Conservation (phyloP, 1,140 invertebrate species). For the Ips nitidus region DNA sequence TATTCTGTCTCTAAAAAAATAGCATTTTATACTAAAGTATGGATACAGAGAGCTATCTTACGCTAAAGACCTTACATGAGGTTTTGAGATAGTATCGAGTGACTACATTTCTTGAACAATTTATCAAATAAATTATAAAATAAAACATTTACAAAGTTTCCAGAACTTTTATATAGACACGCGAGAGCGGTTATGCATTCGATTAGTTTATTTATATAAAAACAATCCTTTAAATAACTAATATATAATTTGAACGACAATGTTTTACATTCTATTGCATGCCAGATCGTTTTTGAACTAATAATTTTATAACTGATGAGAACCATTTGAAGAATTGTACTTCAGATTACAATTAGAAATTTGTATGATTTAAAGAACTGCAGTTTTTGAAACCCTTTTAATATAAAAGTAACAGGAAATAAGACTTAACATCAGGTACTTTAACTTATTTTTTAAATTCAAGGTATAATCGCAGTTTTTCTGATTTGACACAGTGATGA, state of each 20-base stretch:
- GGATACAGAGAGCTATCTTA: constrained; percentile 48
- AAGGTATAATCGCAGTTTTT: constrained; percentile 20
- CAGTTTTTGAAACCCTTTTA: too few relatives aligned
- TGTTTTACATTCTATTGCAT: constrained; percentile 33
- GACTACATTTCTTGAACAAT: constrained; percentile 39
- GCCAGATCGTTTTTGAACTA: constrained; percentile 44
- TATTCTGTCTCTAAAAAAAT: constrained; percentile 12
- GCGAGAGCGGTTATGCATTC: too few relatives aligned
- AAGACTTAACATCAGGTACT: too few relatives aligned
- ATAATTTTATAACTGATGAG: constrained; percentile 33
- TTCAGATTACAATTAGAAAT: constrained; percentile 16
- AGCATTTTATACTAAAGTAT: constrained; percentile 42
- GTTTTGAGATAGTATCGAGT: constrained; percentile 41
- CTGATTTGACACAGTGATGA: not conserved
- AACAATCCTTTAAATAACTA: too few relatives aligned
- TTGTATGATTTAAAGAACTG: too few relatives aligned
- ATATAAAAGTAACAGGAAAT: too few relatives aligned
- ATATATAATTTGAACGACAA: too few relatives aligned
- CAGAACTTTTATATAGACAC: too few relatives aligned
- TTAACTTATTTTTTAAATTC: too few relatives aligned
- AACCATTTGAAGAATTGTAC: constrained; percentile 38
- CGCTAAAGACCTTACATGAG: constrained; percentile 44
- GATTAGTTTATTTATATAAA: too few relatives aligned
- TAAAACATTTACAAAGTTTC: constrained; percentile 38
- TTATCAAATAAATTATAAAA: constrained; percentile 45